These are phyloP conservation scores for Bombylius discolor DNA, from an alignment of 2,888 invertebrate species.

Conservation along the genomic window DNA sequence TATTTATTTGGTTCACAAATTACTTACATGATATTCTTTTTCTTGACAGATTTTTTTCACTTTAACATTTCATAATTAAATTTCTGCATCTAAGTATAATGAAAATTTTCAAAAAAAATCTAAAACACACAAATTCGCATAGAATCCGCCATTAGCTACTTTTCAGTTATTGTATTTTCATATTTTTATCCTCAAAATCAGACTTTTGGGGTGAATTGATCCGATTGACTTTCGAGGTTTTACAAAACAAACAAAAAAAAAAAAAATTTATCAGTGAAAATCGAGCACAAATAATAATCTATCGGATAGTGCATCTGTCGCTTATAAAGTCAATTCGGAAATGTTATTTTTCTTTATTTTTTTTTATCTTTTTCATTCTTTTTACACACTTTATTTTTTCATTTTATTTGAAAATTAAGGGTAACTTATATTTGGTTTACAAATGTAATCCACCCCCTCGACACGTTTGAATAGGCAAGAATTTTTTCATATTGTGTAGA, in stretches of 20 bases:
- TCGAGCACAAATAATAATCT: not conserved
- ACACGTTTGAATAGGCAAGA: not conserved
- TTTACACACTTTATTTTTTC: not conserved
- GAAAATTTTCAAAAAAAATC: too few relatives aligned
- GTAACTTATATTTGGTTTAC: slow-evolving; percentile 3
- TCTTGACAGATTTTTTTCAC: too few relatives aligned
- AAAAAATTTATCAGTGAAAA: not conserved
- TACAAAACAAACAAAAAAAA: not conserved
- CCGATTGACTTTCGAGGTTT: not conserved
- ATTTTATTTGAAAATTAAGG: not conserved
- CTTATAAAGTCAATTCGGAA: slow-evolving; percentile 2
- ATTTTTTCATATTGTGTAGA: not conserved
- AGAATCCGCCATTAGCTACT: too few relatives aligned
- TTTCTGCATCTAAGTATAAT: too few relatives aligned
- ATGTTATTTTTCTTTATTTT: not conserved
- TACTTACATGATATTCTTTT: too few relatives aligned
- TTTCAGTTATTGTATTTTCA: too few relatives aligned
- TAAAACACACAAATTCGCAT: too few relatives aligned
- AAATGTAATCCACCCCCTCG: slow-evolving; percentile 13
- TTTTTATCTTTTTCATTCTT: not conserved
- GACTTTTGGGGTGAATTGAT: not conserved
- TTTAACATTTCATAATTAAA: too few relatives aligned
- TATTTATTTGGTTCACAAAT: too few relatives aligned
- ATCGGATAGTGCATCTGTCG: slow-evolving; percentile 7
- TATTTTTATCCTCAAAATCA: too few relatives aligned